Evolutionary conservation across 2,888 invertebrate genomes (phyloP).

Genomic region (Halictus ligatus): DNA sequence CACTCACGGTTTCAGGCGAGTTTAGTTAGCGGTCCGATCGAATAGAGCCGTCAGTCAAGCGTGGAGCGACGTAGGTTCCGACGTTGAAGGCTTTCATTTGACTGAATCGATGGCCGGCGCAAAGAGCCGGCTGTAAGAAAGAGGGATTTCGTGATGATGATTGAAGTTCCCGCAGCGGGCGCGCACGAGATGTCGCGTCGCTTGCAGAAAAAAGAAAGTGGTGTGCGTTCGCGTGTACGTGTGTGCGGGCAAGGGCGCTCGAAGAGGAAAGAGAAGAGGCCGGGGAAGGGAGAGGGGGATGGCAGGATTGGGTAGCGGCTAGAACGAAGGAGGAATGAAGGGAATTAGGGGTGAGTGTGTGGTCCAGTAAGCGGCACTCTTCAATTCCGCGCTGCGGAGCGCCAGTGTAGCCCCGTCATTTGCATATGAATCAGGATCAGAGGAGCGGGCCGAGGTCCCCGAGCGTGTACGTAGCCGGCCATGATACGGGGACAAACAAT

Average conservation of each 20-base stretch:
- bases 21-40: constrained; percentile 5
- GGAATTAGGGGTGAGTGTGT: constrained; percentile 63
- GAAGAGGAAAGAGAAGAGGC: background rate
- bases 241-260: background rate
- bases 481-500: constrained; percentile 81
- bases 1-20: background rate
- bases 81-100: constrained; percentile 9
- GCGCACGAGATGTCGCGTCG: constrained; percentile 4
- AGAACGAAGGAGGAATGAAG: constrained; percentile 53
- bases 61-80: background rate
- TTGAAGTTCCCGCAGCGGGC: background rate
- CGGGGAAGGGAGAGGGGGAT: background rate
- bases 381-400: constrained; percentile 74
- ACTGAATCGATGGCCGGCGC: constrained; percentile 10
- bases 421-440: constrained; percentile 82
- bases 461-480: constrained; percentile 75
- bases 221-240: background rate
- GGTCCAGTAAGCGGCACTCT: constrained; percentile 75
- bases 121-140: constrained; percentile 10
- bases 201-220: background rate
- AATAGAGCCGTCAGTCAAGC: background rate
- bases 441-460: constrained; percentile 71
- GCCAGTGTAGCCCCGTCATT: constrained; percentile 77
- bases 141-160: constrained; percentile 20
- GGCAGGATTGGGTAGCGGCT: constrained; percentile 1